Conservation (phyloP, 2,797 vertebrate species). For the Pipistrellus nathusii region DNA sequence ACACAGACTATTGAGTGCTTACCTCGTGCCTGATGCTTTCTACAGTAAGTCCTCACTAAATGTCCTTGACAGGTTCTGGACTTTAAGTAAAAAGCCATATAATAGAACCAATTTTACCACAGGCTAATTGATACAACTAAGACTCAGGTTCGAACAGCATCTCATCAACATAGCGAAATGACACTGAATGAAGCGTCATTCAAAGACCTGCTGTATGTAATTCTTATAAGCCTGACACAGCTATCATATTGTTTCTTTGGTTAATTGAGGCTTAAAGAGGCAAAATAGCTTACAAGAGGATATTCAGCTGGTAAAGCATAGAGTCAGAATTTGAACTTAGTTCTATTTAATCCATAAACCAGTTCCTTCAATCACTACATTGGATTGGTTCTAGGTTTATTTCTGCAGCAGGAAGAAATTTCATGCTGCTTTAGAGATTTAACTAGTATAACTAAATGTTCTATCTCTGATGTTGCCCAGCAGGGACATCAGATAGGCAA, state of each 20-base stretch:
- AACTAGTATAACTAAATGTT: neutral
- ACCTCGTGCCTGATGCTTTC: conserved; percentile 15
- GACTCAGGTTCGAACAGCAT: neutral
- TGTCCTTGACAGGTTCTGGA: neutral
- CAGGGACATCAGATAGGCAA: neutral
- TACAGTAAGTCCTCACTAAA: neutral
- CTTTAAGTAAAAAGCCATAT: neutral
- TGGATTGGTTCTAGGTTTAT: neutral
- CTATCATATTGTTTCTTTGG: neutral
- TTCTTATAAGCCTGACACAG: neutral
- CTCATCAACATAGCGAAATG: neutral
- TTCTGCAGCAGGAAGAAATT: neutral
- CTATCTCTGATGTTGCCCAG: neutral
- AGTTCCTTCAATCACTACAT: neutral
- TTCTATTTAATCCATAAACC: conserved; percentile 14
- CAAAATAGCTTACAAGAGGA: neutral
- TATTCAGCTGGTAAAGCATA: neutral
- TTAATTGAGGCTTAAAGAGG: neutral
- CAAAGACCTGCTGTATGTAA: neutral
- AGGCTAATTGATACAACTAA: neutral
- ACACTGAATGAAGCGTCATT: neutral
- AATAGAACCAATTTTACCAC: neutral
- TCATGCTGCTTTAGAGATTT: neutral
- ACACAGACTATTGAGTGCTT: neutral
- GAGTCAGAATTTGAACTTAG: conserved; percentile 11